Conservation (phyloP, 2,888 invertebrate genomes). For the Melikaiella ostensackeni region DNA sequence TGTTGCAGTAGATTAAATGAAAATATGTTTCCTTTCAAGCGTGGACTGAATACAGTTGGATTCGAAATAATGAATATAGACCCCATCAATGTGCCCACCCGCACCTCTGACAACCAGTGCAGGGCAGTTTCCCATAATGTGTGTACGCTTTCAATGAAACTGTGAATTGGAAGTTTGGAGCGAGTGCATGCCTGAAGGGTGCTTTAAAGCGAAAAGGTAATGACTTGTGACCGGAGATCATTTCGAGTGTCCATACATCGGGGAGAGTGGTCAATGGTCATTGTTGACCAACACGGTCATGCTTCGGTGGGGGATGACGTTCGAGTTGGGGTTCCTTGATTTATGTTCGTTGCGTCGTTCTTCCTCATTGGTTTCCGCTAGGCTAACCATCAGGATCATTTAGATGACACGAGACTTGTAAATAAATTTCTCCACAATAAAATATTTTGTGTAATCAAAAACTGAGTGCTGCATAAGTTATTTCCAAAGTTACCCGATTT, state of each 20-base stretch:
- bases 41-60: background rate
- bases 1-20: background rate
- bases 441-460: background rate
- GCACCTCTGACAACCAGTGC: constrained; percentile 8
- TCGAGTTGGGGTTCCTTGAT: constrained; percentile 54
- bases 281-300: constrained; percentile 75
- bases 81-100: constrained; percentile 3
- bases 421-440: constrained; percentile 6
- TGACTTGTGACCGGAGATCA: constrained; percentile 76
- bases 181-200: constrained; percentile 40
- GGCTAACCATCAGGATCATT: constrained; percentile 26
- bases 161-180: constrained; percentile 26
- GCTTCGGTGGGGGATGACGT: constrained; percentile 68
- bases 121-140: constrained; percentile 8
- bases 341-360: constrained; percentile 55
- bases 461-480: background rate
- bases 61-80: constrained; percentile 6
- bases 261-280: constrained; percentile 68
- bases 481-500: background rate
- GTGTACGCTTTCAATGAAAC: constrained; percentile 11
- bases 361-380: constrained; percentile 40
- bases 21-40: constrained; percentile 1
- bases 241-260: constrained; percentile 68
- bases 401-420: constrained; percentile 3
- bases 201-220: constrained; percentile 75